Percentiles rank a stretch among this genome's conserved stretches.
These are phyloP conservation scores for Gasteruption jaculator DNA, from an alignment of 2,888 invertebrate species.

Conservation along the genomic window DNA sequence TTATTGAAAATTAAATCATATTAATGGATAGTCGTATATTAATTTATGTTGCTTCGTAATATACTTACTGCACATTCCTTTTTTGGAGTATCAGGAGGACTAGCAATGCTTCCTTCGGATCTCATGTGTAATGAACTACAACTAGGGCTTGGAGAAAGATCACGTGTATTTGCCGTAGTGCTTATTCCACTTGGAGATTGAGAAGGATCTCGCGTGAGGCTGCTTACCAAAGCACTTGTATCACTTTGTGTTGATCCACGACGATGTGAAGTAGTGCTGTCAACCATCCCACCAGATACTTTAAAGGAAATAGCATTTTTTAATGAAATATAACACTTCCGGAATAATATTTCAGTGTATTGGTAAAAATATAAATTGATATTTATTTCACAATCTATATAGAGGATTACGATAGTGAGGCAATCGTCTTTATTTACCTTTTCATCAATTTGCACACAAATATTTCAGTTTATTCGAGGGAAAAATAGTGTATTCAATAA, in stretches of 20 bases:
- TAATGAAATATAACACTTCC: too few species aligned
- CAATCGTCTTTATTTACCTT: too few species aligned
- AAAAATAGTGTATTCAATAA: too few species aligned
- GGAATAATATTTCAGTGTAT: too few species aligned
- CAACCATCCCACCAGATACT: constrained; percentile 52
- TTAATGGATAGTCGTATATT: too few species aligned
- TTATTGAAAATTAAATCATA: not conserved
- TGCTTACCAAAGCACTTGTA: constrained; percentile 61
- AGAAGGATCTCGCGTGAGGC: constrained; percentile 60
- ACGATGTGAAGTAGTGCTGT: constrained; percentile 51
- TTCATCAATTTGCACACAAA: too few species aligned
- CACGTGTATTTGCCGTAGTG: constrained; percentile 52
- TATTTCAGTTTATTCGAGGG: too few species aligned
- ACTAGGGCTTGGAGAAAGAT: constrained; percentile 57
- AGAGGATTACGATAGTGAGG: too few species aligned
- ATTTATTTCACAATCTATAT: too few species aligned
- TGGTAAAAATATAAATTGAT: too few species aligned
- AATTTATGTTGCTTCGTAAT: too few species aligned
- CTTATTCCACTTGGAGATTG: constrained; percentile 57
- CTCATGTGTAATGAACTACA: constrained; percentile 56
- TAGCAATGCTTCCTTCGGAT: constrained; percentile 52
- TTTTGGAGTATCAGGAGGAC: constrained; percentile 53
- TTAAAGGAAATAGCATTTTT: constrained; percentile 20
- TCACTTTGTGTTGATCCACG: constrained; percentile 60
- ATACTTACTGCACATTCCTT: constrained; percentile 44